Evolutionary conservation across 2,113 vertebrate genomes (phyloP), one percentile per base, ranked within the genome.

Genomic region (Pimephales promelas): DNA sequence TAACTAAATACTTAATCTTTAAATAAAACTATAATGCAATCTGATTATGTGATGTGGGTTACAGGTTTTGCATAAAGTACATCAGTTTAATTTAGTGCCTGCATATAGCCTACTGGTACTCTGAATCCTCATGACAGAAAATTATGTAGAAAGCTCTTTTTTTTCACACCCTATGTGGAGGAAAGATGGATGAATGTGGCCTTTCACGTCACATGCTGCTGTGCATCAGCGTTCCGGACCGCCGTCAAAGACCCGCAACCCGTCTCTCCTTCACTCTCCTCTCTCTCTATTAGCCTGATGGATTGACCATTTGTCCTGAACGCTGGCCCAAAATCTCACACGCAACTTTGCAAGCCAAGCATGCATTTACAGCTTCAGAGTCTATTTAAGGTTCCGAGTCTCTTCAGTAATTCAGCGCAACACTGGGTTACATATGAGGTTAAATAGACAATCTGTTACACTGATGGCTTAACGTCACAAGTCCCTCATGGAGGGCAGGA

Each of bases 261-360:
- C 66, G 43, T 20, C 62, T 54, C 68, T 83, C 61, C 56, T 78
- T 85, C 74, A 66, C 49, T 85, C 56, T 36, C 28, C 86, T 79
- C 75, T 85, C 77, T 84, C 70, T 88, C 52, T 86, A 59, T 85
- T 56, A 82, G 83, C 56, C 87, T 88, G 85, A 88, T 82, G 81
- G 80, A 86, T 84, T 82, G 85, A 84, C 79, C 87, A 62, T 83
- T 84, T 82, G 78, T 88, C 64, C 85, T 66, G 64, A 62, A 72
- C 76, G 54, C 71, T 76, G 83, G 78, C 77, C 56, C 75, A 79
- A 82, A 79, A 79, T 49, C 9, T 62, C 34, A 84, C 64, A 47
- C 36, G 31, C 56, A 56, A 11, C 74, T 61, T 61, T 62, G 57
- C 49, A 79, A 85, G 49, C 74, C 49, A 57, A 79, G 79, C 73